phyloP scores from a whole-genome alignment of 2,113 vertebrate genomes.

The Clarias gariepinus region DNA sequence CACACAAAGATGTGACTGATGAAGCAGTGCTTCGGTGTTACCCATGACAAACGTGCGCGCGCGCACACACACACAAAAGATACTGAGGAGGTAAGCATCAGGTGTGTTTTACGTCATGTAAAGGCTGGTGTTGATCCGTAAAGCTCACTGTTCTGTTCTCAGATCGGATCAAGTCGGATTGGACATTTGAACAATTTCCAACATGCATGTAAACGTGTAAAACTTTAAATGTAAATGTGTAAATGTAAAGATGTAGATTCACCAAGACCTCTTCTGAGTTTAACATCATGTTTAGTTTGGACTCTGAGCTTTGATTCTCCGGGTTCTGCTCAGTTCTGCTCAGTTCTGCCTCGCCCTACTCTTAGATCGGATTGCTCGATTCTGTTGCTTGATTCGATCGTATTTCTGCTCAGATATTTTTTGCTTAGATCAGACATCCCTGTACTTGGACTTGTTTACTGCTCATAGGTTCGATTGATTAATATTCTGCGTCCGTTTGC shows the following conservation, averaged over 20 bases:
- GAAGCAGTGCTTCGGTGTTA: constrained; percentile 67
- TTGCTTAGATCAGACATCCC: not conserved
- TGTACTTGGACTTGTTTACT: not conserved
- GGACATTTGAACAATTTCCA: not conserved
- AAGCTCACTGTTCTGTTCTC: not conserved
- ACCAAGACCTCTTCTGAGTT: not conserved
- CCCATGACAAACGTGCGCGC: constrained; percentile 34
- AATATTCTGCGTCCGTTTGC: not conserved
- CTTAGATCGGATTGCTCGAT: not conserved
- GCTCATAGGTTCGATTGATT: not conserved
- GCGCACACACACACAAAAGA: not conserved
- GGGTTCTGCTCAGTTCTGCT: too few species aligned
- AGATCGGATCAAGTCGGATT: not conserved
- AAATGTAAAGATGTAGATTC: too few species aligned
- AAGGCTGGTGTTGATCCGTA: not conserved
- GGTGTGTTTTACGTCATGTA: not conserved
- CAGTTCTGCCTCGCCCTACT: not conserved
- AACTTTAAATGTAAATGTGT: not conserved
- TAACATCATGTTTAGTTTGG: not conserved
- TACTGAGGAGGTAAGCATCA: not conserved
- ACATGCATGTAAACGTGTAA: not conserved
- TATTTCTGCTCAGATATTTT: not conserved
- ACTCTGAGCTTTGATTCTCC: too few species aligned
- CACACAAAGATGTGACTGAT: constrained; percentile 77
- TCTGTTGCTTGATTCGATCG: not conserved